Percentiles rank a stretch among this genome's conserved stretches.
These are phyloP conservation scores for Nebria ingens DNA, from an alignment of 1,140 invertebrate genomes.

Conservation along the genomic window DNA sequence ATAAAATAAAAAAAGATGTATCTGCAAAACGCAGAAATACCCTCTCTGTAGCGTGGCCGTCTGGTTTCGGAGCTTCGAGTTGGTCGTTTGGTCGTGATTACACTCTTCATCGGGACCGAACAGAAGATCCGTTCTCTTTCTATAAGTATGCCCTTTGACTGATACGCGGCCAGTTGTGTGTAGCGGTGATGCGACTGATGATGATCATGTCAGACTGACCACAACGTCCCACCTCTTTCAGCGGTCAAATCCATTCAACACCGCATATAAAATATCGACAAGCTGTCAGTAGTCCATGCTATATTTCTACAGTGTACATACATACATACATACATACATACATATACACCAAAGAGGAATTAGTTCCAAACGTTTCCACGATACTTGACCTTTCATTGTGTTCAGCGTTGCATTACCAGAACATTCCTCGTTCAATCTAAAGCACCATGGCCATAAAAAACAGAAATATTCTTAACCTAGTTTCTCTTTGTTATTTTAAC, in stretches of 20 bases:
- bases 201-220: slow-evolving; percentile 2
- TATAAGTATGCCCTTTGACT: slow-evolving; percentile 7
- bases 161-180: background rate
- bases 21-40: slow-evolving; percentile 6
- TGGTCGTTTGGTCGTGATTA: background rate
- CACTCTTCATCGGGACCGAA: slow-evolving; percentile 1
- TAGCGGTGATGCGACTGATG: background rate
- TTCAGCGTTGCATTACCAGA: no score
- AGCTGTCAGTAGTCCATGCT: no score
- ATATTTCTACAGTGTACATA: no score
- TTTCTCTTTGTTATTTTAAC: no score
- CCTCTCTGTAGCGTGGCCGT: background rate
- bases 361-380: no score
- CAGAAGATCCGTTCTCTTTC: background rate
- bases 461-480: no score
- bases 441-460: no score
- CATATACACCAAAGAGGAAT: no score
- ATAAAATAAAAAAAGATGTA: slow-evolving; percentile 3
- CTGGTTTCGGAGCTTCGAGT: background rate
- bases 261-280: background rate
- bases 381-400: no score
- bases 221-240: background rate
- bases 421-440: no score
- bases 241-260: background rate
- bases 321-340: no score